phyloP scores from a whole-genome alignment of 64 coral and sea anemone species.

The Exaiptasia diaphana region DNA sequence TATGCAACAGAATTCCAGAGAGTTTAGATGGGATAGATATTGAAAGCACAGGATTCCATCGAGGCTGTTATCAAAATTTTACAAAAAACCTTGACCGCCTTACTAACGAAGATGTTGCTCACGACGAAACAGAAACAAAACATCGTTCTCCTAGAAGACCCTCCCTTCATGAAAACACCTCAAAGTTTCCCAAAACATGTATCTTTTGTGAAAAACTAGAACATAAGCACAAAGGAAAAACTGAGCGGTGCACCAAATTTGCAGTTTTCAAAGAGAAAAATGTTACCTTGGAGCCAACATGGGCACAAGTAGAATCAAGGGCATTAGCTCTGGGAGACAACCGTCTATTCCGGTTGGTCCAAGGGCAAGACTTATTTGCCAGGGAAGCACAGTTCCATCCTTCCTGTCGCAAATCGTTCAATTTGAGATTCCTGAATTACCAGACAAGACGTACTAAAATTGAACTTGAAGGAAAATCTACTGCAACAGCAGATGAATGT shows the following conservation, averaged over 20 bases:
- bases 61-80: slow-evolving; percentile 45
- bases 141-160: not conserved
- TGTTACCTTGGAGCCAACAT: slow-evolving; percentile 19
- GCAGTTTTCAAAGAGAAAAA: slow-evolving; percentile 51
- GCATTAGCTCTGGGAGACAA: slow-evolving; percentile 46
- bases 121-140: not conserved
- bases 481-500: slow-evolving; percentile 8
- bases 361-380: slow-evolving; percentile 46
- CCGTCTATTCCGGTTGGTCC: slow-evolving; percentile 34
- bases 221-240: slow-evolving; percentile 23
- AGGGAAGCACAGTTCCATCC: slow-evolving; percentile 35
- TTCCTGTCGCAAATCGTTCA: slow-evolving; percentile 39
- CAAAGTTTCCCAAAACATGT: slow-evolving; percentile 13
- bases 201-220: slow-evolving; percentile 52
- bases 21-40: not conserved
- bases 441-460: slow-evolving; percentile 3
- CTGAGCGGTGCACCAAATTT: slow-evolving; percentile 47
- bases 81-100: slow-evolving; percentile 47
- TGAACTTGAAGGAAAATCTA: not conserved
- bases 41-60: slow-evolving; percentile 12
- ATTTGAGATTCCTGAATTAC: slow-evolving; percentile 23
- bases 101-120: not conserved
- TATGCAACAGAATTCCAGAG: slow-evolving; percentile 29
- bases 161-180: not conserved
- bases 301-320: slow-evolving; percentile 61